phyloP scores from a whole-genome alignment of 2,113 vertebrate genomes.

The Oophaga pumilio region DNA sequence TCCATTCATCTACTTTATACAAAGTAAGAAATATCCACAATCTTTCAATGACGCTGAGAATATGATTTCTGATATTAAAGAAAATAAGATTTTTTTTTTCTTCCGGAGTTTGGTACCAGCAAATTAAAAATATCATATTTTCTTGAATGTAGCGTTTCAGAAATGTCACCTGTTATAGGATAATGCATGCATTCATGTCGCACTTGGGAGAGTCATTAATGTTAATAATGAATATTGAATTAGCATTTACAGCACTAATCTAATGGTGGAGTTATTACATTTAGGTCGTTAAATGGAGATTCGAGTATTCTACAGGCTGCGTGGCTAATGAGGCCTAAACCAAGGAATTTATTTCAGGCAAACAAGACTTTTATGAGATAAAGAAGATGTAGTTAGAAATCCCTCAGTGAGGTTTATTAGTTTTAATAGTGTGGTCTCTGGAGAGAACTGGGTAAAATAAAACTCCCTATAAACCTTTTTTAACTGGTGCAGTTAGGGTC shows the following conservation, averaged over 20 bases:
- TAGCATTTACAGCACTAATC: neutral
- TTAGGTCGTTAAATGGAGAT: neutral
- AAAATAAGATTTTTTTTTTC: constrained; percentile 8
- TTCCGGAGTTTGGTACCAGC: neutral
- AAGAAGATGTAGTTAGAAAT: neutral
- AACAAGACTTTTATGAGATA: neutral
- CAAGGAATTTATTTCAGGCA: neutral
- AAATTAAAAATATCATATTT: neutral
- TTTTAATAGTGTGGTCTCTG: neutral
- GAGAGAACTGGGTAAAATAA: neutral
- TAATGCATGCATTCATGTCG: neutral
- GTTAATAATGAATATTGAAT: neutral
- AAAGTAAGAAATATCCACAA: neutral
- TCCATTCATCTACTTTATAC: constrained; percentile 12
- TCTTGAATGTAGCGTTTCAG: neutral
- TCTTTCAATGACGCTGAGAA: neutral
- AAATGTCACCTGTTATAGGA: neutral
- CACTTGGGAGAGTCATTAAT: neutral
- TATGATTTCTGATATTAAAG: constrained; percentile 4
- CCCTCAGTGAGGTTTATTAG: neutral
- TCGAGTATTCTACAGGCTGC: neutral
- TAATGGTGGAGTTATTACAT: neutral
- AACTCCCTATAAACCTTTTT: too few species aligned
- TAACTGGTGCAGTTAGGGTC: too few species aligned
- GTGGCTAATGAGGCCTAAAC: neutral